phyloP scores from a whole-genome alignment of 2,797 vertebrate genomes.

The Buceros bicornis region DNA sequence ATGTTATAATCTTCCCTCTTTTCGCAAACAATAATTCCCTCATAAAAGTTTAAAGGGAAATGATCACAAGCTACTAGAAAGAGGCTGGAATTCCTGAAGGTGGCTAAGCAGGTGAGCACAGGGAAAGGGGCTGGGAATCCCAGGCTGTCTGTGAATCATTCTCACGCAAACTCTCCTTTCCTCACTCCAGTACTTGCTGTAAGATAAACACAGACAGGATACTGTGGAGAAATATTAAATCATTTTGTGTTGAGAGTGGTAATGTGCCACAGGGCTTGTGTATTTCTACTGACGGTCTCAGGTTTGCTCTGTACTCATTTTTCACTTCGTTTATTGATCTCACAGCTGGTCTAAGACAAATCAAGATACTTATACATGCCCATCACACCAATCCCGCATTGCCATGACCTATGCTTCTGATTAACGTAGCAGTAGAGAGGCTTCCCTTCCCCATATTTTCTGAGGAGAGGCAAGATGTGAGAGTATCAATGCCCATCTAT shows the following conservation, averaged over 20 bases:
- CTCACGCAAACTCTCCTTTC: neutral
- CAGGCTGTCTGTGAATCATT: neutral
- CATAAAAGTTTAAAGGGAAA: neutral
- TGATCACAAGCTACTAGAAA: neutral
- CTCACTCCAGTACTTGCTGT: neutral
- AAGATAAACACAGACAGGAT: slow-evolving; percentile 11
- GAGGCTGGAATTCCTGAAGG: neutral
- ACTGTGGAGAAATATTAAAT: slow-evolving; percentile 52
- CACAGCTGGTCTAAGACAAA: slow-evolving; percentile 30
- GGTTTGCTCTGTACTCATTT: slow-evolving; percentile 21
- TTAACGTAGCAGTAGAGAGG: neutral
- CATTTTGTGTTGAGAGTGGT: neutral
- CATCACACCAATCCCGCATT: slow-evolving; percentile 14
- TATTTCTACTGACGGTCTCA: slow-evolving; percentile 16
- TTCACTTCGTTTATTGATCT: slow-evolving; percentile 60
- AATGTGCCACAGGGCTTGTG: slow-evolving; percentile 8
- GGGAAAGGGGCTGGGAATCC: neutral
- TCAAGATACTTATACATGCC: slow-evolving; percentile 9
- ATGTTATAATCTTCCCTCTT: neutral
- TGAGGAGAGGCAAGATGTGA: neutral
- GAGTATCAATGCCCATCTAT: neutral
- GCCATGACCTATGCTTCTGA: slow-evolving; percentile 3
- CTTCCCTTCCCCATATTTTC: neutral
- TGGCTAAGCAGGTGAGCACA: neutral
- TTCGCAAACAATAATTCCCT: neutral